Evolutionary conservation across 2,797 vertebrate genomes (phyloP).

Genomic region (Benthosema pterotum): DNA sequence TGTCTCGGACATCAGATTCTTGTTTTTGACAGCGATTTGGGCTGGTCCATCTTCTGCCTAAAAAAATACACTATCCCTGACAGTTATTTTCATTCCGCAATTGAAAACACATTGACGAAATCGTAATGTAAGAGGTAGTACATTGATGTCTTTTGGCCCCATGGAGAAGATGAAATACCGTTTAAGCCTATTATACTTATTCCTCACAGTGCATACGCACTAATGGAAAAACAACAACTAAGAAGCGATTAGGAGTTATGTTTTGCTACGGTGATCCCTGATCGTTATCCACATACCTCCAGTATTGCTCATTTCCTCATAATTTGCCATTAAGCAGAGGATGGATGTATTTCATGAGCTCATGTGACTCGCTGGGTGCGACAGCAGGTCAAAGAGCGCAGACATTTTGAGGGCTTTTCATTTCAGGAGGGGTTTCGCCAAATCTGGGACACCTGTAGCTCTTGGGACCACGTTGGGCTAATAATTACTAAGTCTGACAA

Average conservation of each 20-base stretch:
- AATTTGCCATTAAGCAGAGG: constrained; percentile 64
- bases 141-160: constrained; percentile 50
- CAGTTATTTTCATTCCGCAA: constrained; percentile 48
- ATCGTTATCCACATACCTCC: constrained; percentile 63
- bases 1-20: constrained; percentile 52
- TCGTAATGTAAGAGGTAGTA: constrained; percentile 60
- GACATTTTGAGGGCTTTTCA: constrained; percentile 32
- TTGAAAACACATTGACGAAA: constrained; percentile 59
- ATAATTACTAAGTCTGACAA: too few species aligned
- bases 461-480: not conserved
- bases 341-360: constrained; percentile 49
- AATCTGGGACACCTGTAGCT: constrained; percentile 50
- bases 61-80: constrained; percentile 55
- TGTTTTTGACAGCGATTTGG: constrained; percentile 41
- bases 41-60: constrained; percentile 36
- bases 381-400: constrained; percentile 41
- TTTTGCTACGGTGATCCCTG: constrained; percentile 54
- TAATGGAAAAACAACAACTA: constrained; percentile 10
- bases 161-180: constrained; percentile 41
- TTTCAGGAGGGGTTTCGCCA: constrained; percentile 28
- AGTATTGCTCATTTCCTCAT: constrained; percentile 70
- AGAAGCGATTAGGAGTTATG: constrained; percentile 26
- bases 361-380: constrained; percentile 41
- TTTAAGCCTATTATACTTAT: constrained; percentile 44
- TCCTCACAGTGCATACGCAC: constrained; percentile 53